Evolutionary conservation across 1,140 invertebrate genomes (phyloP), one percentile per base, ranked within the genome.

Genomic region (Calosoma granatense): DNA sequence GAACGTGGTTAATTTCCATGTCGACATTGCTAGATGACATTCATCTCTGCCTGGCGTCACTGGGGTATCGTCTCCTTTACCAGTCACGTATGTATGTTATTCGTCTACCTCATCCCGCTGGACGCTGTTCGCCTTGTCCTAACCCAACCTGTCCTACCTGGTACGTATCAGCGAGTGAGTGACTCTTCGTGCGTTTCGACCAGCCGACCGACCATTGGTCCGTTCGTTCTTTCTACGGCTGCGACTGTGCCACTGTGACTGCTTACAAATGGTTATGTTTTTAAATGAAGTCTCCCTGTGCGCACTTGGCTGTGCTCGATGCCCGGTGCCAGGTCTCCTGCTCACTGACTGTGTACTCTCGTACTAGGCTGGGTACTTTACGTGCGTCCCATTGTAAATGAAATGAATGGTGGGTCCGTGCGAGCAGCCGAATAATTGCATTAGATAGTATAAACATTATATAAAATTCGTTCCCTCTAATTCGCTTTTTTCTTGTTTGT

Each of bases 221-320:
- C n/a, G 6, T 6, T 36, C 41, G 41, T 6, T 47, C 6, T 47
- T 47, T 17, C 41, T 12, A 4, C 6, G 41, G n/a, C n/a, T n/a
- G n/a, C n/a, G n/a, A n/a, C n/a, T n/a, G n/a, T n/a, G n/a, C n/a
- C n/a, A n/a, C 17, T 17, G 9, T 58, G 57, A 51, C 56, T 60
- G 59, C 56, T 60, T 58, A 57, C 59, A 60, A 60, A 60, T 60
- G 56, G 56, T 58, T 59, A 59, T 60, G 59, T 60, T 60, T 60
- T 60, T 60, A 60, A 60, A 60, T 60, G 59, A 60, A 57, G 3
- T 17, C 6, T 47, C 15, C 9, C 15, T 17, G 41, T 47, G 41
- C 41, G 4, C 15, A 11, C 6, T 47, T n/a, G 15, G 41, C 41
- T 47, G 15, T 11, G n/a, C n/a, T n/a, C n/a, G n/a, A n/a, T n/a